Evolutionary conservation across 1,140 invertebrate species (phyloP).

Genomic region (Musca domestica): DNA sequence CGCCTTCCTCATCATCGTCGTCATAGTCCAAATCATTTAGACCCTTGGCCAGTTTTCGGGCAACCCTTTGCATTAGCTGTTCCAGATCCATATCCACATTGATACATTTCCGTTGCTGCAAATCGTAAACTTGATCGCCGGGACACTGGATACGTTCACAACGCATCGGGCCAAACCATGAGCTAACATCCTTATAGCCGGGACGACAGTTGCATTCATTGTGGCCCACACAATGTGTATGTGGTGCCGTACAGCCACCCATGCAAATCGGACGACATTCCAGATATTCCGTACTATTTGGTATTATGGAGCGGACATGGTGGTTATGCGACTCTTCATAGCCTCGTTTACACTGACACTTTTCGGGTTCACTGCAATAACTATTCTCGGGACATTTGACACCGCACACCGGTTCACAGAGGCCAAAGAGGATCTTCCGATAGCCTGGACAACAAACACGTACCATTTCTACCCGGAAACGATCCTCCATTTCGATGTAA

Average conservation of each 20-base stretch:
- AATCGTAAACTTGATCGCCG: conserved; percentile 41
- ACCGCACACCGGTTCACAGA: conserved; percentile 42
- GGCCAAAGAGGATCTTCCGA: conserved; percentile 44
- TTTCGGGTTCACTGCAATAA: conserved; percentile 60
- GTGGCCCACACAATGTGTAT: conserved; percentile 42
- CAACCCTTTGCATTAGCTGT: conserved; percentile 46
- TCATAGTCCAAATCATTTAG: conserved; percentile 9
- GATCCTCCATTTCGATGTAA: conserved; percentile 41
- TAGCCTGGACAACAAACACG: conserved; percentile 45
- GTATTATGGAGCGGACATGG: conserved; percentile 26
- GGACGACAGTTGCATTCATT: conserved; percentile 43
- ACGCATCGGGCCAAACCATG: conserved; percentile 40
- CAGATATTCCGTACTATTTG: conserved; percentile 33
- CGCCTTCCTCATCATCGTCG: background rate
- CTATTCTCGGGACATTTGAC: conserved; percentile 55
- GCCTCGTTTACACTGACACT: conserved; percentile 61
- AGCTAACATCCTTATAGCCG: conserved; percentile 42
- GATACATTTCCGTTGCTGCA: conserved; percentile 32
- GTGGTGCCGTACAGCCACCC: conserved; percentile 43
- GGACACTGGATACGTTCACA: conserved; percentile 44
- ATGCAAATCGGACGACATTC: conserved; percentile 42
- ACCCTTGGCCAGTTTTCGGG: conserved; percentile 34
- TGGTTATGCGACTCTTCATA: conserved; percentile 46
- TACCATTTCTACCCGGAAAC: conserved; percentile 40
- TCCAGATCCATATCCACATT: conserved; percentile 51